A percentile compares a stretch with the other conserved stretches of the same genome.
These are phyloP conservation scores for Hymenopus coronatus DNA, from an alignment of 2,888 invertebrate genomes.

Conservation along the genomic window DNA sequence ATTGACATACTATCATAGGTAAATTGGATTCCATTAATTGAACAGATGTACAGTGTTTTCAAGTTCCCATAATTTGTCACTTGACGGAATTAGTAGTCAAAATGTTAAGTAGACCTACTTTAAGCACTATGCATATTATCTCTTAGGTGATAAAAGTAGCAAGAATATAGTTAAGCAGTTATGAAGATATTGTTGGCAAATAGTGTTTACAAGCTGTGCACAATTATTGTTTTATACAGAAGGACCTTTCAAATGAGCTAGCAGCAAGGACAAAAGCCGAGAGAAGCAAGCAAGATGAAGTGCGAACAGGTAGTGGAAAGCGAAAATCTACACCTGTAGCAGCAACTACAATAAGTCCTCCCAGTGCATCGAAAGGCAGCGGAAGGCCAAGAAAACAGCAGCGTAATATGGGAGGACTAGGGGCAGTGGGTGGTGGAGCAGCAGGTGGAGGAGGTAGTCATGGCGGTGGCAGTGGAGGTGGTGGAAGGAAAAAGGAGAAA, in stretches of 20 bases:
- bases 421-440: neutral
- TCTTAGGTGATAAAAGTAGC: too few species aligned
- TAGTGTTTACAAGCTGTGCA: neutral
- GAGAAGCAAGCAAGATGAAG: constrained; percentile 66
- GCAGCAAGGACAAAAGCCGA: constrained; percentile 69
- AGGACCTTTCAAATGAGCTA: constrained; percentile 71
- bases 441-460: constrained; percentile 10
- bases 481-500: constrained; percentile 66
- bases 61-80: too few species aligned
- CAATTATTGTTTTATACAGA: constrained; percentile 49
- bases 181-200: neutral
- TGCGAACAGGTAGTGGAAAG: constrained; percentile 56
- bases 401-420: neutral
- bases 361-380: constrained; percentile 41
- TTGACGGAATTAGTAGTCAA: too few species aligned
- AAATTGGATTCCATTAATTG: too few species aligned
- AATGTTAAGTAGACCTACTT: too few species aligned
- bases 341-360: constrained; percentile 44
- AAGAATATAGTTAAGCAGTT: too few species aligned
- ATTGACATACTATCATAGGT: too few species aligned
- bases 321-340: constrained; percentile 53
- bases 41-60: too few species aligned
- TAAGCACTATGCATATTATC: too few species aligned
- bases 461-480: constrained; percentile 39
- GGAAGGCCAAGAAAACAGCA: constrained; percentile 44